Conservation (phyloP, 2,888 invertebrate genomes). For the Eilema caniola region DNA sequence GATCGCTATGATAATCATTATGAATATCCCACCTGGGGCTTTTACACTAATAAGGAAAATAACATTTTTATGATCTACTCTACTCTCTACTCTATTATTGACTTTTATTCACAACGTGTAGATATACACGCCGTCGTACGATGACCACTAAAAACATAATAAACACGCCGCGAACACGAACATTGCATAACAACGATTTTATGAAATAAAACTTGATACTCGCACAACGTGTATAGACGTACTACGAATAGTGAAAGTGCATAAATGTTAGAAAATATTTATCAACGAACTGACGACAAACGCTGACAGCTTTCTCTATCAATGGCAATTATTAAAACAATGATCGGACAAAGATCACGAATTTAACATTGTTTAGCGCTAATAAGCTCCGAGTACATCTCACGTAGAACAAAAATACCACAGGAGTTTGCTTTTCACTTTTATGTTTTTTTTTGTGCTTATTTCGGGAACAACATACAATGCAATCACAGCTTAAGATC, state of each 20-base stretch:
- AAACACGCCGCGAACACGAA: conserved; percentile 41
- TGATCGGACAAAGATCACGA: conserved; percentile 62
- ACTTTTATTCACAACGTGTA: conserved; percentile 3
- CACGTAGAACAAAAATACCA: background rate
- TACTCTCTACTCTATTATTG: conserved; percentile 1
- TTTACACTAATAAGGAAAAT: background rate
- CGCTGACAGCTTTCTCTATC: conserved; percentile 72
- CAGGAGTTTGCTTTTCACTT: background rate
- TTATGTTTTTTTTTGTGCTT: background rate
- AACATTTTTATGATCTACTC: background rate
- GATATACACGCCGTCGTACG: conserved; percentile 11
- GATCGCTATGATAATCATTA: no score
- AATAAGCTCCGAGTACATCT: conserved; percentile 23
- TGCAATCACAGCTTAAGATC: conserved; percentile 7
- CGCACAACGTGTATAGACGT: conserved; percentile 27
- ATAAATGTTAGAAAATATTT: conserved; percentile 66
- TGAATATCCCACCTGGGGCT: no score
- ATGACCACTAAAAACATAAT: conserved; percentile 33
- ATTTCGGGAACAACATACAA: background rate
- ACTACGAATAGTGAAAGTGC: conserved; percentile 58
- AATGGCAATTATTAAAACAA: conserved; percentile 73
- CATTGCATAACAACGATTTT: conserved; percentile 24
- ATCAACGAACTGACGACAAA: conserved; percentile 61
- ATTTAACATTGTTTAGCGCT: conserved; percentile 33
- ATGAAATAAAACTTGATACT: conserved; percentile 20